Percentiles rank a stretch among this genome's conserved stretches.
Conservation (phyloP, 2,888 invertebrate species). For the Troilus luridus region DNA sequence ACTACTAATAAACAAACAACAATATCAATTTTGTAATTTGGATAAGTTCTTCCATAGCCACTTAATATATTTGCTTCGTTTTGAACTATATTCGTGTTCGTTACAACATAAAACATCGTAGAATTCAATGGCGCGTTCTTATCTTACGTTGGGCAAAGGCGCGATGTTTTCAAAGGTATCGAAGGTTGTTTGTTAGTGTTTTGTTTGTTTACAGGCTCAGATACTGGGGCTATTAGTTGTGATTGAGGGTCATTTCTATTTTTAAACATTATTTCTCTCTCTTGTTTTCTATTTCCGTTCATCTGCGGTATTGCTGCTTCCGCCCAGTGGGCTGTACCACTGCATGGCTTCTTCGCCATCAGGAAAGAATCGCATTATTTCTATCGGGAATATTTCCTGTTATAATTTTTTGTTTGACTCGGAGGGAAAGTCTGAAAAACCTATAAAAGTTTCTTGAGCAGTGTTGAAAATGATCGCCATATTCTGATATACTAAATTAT, state of each 20-base stretch:
- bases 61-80: neutral
- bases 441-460: too few species aligned
- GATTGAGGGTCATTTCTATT: slow-evolving; percentile 12
- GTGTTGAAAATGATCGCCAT: too few species aligned
- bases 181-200: neutral
- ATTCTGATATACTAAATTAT: too few species aligned
- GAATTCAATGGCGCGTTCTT: neutral
- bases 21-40: neutral
- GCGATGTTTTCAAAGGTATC: neutral
- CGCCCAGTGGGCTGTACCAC: neutral
- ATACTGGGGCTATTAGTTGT: slow-evolving; percentile 2
- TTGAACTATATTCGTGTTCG: neutral
- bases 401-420: neutral
- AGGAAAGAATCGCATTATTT: neutral
- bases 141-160: neutral
- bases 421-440: neutral
- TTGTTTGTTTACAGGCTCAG: slow-evolving; percentile 4
- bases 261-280: slow-evolving; percentile 20
- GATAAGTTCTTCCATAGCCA: neutral
- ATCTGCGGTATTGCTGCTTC: slow-evolving; percentile 9
- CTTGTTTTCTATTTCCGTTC: slow-evolving; percentile 1
- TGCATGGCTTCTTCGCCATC: neutral
- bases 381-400: neutral
- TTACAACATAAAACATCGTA: neutral
- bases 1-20: too few species aligned